Evolutionary conservation across 2,797 vertebrate species (phyloP).

Genomic region (Podarcis lilfordi): DNA sequence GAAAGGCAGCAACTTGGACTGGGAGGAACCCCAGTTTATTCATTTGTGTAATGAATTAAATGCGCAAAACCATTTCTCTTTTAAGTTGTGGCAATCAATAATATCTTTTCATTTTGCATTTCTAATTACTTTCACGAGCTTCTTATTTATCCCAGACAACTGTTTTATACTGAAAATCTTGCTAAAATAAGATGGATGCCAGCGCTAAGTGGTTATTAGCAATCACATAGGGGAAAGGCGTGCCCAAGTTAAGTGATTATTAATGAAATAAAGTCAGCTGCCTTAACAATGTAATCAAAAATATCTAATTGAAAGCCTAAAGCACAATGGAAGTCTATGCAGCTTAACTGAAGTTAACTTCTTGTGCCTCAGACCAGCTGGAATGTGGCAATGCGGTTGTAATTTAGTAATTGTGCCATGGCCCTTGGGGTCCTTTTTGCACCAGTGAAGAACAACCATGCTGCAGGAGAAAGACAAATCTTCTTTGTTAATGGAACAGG

Average conservation of each 20-base stretch:
- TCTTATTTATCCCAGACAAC: not conserved
- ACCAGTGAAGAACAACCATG: not conserved
- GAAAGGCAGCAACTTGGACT: not conserved
- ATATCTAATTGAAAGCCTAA: not conserved
- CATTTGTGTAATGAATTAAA: not conserved
- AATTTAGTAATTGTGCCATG: not conserved
- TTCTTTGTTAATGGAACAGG: not conserved
- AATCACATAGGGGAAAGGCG: conserved; percentile 5
- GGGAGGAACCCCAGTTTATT: not conserved
- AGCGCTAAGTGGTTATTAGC: not conserved
- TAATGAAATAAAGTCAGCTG: conserved; percentile 48
- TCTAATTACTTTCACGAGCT: conserved; percentile 31
- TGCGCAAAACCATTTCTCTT: not conserved
- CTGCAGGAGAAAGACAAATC: not conserved
- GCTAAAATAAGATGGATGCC: not conserved
- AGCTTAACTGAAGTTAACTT: conserved; percentile 31
- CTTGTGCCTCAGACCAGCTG: not conserved
- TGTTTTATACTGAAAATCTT: not conserved
- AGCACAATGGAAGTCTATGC: not conserved
- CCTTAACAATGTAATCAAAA: not conserved
- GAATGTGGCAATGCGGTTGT: not conserved
- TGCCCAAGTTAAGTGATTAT: conserved; percentile 17
- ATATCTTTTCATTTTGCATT: conserved; percentile 17
- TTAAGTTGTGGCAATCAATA: not conserved
- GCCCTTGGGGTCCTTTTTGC: not conserved